Conservation (phyloP, 2,888 invertebrate genomes). For the Mystacides longicornis region DNA sequence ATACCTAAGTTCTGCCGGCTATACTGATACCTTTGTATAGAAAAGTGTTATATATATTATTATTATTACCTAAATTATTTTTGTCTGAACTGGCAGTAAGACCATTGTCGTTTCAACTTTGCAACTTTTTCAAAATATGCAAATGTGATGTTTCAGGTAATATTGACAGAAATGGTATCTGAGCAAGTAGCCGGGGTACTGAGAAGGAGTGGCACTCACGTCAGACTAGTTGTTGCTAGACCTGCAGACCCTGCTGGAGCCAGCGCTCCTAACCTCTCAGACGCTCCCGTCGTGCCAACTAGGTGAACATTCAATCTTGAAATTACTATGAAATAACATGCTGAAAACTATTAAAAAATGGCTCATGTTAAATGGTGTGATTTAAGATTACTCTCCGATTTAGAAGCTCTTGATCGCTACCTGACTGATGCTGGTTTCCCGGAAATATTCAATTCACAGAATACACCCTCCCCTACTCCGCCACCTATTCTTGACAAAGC, state of each 20-base stretch:
- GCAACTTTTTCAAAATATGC: too few species aligned
- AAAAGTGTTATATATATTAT: too few species aligned
- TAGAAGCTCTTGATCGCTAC: slow-evolving; percentile 78
- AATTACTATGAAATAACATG: too few species aligned
- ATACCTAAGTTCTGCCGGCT: too few species aligned
- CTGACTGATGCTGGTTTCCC: slow-evolving; percentile 76
- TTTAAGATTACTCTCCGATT: slow-evolving; percentile 71
- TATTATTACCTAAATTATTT: too few species aligned
- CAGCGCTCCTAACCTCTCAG: slow-evolving; percentile 32
- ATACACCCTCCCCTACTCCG: slow-evolving; percentile 33
- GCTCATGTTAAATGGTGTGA: slow-evolving; percentile 6
- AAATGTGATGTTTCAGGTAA: slow-evolving; percentile 19
- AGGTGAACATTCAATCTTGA: slow-evolving; percentile 34
- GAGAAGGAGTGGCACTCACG: slow-evolving; percentile 91
- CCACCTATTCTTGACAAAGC: slow-evolving; percentile 25
- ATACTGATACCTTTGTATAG: too few species aligned
- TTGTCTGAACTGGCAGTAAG: too few species aligned
- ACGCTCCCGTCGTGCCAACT: slow-evolving; percentile 59
- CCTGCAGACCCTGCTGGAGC: slow-evolving; percentile 72
- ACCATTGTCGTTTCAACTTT: too few species aligned
- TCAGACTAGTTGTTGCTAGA: slow-evolving; percentile 89
- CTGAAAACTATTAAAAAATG: neutral
- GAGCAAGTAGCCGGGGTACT: slow-evolving; percentile 95
- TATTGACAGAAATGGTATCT: slow-evolving; percentile 93
- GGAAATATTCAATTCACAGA: slow-evolving; percentile 60